Percentiles rank a stretch among this genome's conserved stretches.
Evolutionary conservation across 2,797 vertebrate genomes (phyloP).

Genomic region (Gambelia wislizenii): DNA sequence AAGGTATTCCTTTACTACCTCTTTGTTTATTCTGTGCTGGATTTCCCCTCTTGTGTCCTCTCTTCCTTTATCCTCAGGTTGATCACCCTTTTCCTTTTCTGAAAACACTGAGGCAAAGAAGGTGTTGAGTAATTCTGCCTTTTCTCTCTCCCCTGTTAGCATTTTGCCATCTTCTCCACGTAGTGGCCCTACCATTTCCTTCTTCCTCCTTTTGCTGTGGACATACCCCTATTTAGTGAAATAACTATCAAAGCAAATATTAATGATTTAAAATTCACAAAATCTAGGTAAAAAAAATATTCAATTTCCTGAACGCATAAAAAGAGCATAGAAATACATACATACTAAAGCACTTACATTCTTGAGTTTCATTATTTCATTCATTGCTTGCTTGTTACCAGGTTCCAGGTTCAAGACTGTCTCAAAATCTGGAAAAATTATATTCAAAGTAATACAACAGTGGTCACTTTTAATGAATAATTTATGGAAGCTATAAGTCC

Average conservation of each 20-base stretch:
- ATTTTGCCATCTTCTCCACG: too few species aligned
- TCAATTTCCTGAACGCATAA: conserved; percentile 1
- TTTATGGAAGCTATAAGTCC: background rate
- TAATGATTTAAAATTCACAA: conserved; percentile 33
- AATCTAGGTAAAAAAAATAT: conserved; percentile 11
- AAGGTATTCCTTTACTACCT: too few species aligned
- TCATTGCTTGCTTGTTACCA: conserved; percentile 94
- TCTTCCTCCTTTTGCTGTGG: too few species aligned
- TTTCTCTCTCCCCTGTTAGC: too few species aligned
- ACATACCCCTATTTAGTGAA: too few species aligned
- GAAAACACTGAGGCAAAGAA: too few species aligned
- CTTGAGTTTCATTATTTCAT: conserved; percentile 90
- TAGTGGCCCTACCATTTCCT: too few species aligned
- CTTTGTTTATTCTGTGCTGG: too few species aligned
- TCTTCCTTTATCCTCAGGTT: too few species aligned
- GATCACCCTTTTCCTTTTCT: too few species aligned
- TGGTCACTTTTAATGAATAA: background rate
- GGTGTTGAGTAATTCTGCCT: too few species aligned
- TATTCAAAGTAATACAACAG: conserved; percentile 26
- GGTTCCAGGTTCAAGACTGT: conserved; percentile 92
- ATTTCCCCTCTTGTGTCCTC: too few species aligned
- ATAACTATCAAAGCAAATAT: conserved; percentile 25
- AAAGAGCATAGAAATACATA: background rate
- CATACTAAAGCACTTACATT: conserved; percentile 75
- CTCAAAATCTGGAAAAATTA: conserved; percentile 87